Evolutionary conservation across 2,113 vertebrate species (phyloP).

Genomic region (Dipodomys ordii): DNA sequence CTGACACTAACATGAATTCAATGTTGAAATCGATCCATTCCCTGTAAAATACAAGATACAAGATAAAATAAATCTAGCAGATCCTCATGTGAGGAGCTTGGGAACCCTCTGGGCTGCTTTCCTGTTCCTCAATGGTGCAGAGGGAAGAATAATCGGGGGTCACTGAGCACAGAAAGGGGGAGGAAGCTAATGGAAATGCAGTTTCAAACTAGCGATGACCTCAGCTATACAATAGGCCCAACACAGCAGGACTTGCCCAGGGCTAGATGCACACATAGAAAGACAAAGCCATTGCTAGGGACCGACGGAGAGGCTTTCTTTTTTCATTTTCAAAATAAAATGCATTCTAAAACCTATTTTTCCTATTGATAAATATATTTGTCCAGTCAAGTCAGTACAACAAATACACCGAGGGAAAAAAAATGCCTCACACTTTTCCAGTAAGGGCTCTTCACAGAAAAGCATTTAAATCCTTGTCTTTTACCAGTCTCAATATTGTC

Average conservation of each 20-base stretch:
- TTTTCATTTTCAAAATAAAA: slow-evolving; percentile 10
- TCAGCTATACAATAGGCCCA: background rate
- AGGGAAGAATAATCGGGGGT: background rate
- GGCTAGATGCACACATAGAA: background rate
- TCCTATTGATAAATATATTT: slow-evolving; percentile 11
- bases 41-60: background rate
- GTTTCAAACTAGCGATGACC: background rate
- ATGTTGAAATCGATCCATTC: background rate
- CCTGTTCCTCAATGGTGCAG: background rate
- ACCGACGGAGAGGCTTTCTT: background rate
- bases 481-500: background rate
- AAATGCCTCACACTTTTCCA: background rate
- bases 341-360: background rate
- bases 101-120: background rate
- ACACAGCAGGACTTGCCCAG: background rate
- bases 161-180: background rate
- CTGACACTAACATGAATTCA: background rate
- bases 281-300: background rate
- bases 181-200: background rate
- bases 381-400: background rate
- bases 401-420: slow-evolving; percentile 38
- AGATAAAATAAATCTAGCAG: background rate
- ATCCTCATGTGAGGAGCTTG: no score
- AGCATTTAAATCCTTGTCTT: background rate
- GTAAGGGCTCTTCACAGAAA: background rate